Conservation (phyloP, 2,888 invertebrate genomes). For the Muschampia plurimacula region DNA sequence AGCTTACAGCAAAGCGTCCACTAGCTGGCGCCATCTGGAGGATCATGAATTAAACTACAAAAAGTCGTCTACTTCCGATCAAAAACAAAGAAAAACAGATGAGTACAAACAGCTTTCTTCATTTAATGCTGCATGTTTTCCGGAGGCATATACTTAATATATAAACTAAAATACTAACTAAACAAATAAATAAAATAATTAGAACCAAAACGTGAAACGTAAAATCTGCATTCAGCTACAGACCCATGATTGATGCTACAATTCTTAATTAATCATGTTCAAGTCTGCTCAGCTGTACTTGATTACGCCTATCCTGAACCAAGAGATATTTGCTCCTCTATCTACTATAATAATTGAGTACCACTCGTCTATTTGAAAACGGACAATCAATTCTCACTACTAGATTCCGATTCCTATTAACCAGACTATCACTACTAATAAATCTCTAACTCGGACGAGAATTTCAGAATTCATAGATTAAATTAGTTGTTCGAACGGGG, state of each 20-base stretch:
- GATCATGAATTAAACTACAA: too few relatives aligned
- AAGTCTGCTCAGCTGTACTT: conserved; percentile 62
- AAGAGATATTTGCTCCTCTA: conserved; percentile 40
- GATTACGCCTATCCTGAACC: conserved; percentile 57
- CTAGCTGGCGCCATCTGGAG: too few relatives aligned
- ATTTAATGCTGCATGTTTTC: too few relatives aligned
- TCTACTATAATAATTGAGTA: conserved; percentile 33
- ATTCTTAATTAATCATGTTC: conserved; percentile 81
- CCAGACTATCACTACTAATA: conserved; percentile 21
- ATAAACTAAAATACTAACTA: too few relatives aligned
- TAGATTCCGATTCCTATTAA: conserved; percentile 31
- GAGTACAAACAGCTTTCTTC: too few relatives aligned
- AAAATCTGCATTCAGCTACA: conserved; percentile 48
- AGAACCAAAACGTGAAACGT: not conserved
- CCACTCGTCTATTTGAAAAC: conserved; percentile 31
- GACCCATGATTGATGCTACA: conserved; percentile 76
- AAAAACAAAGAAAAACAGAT: too few relatives aligned
- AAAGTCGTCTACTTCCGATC: too few relatives aligned
- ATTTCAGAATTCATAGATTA: conserved; percentile 26
- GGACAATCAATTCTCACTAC: conserved; percentile 30
- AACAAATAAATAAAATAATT: too few relatives aligned
- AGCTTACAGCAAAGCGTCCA: too few relatives aligned
- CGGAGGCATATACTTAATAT: too few relatives aligned
- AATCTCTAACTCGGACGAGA: conserved; percentile 10
- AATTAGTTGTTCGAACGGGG: conserved; percentile 7